phyloP scores from a whole-genome alignment of 1,140 invertebrate genomes.

The Dolichoris vasculosae region DNA sequence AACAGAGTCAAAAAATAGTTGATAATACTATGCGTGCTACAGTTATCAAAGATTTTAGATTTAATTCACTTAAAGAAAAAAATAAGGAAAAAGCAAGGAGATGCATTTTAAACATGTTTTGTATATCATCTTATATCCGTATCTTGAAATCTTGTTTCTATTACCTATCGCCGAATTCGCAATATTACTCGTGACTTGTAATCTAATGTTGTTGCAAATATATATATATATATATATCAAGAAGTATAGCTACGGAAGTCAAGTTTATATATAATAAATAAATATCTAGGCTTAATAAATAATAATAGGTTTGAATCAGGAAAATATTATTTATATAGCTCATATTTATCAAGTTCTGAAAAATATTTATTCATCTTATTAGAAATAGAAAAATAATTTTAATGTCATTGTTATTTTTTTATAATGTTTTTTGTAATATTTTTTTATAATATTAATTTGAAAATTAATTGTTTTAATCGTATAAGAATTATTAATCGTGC shows the following conservation, averaged over 20 bases:
- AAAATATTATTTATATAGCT: background rate
- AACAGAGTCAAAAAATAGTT: background rate
- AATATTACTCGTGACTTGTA: background rate
- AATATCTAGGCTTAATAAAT: background rate
- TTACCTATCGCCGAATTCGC: conserved; percentile 31
- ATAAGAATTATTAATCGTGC: no score
- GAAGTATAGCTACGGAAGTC: conserved; percentile 31
- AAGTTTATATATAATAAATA: background rate
- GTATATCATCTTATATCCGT: background rate
- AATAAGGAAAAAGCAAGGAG: background rate
- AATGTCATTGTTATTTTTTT: no score
- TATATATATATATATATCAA: conserved; percentile 53
- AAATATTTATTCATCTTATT: no score
- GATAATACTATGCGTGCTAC: background rate
- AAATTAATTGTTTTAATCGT: no score
- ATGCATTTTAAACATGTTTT: conserved; percentile 49
- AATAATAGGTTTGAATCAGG: background rate
- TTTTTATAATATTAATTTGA: no score
- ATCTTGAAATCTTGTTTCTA: conserved; percentile 38
- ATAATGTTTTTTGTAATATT: no score
- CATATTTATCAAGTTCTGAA: no score
- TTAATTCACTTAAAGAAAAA: conserved; percentile 34
- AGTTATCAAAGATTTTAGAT: conserved; percentile 29
- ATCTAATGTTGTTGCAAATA: conserved; percentile 21
- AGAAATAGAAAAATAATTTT: no score